These are phyloP conservation scores for Seriola quinqueradiata DNA, from an alignment of 2,113 vertebrate species.

Conservation along the genomic window DNA sequence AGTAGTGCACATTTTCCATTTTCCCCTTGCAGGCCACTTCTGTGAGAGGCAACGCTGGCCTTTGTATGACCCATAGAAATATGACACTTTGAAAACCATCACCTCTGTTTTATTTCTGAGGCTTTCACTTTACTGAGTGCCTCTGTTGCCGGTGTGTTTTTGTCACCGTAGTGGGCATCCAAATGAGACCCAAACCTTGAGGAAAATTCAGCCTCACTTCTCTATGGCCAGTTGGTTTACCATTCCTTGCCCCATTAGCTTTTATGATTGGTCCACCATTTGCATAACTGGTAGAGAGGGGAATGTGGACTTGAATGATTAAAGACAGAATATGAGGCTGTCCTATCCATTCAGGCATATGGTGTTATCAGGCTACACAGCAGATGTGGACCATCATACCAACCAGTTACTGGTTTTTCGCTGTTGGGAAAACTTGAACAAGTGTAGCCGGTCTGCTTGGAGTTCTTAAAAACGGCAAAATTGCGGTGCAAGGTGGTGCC, in stretches of 20 bases:
- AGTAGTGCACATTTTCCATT: constrained; percentile 53
- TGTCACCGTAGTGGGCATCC: constrained; percentile 46
- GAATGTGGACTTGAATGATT: constrained; percentile 59
- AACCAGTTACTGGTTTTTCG: constrained; percentile 28
- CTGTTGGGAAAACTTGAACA: constrained; percentile 52
- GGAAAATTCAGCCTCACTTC: constrained; percentile 37
- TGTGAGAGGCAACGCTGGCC: constrained; percentile 53
- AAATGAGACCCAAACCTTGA: constrained; percentile 65
- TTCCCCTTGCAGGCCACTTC: constrained; percentile 45
- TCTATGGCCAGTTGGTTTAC: constrained; percentile 65
- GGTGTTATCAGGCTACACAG: constrained; percentile 49
- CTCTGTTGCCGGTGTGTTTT: constrained; percentile 54
- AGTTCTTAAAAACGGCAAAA: background rate
- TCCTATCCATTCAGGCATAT: constrained; percentile 40
- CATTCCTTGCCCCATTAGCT: constrained; percentile 69
- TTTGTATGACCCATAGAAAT: constrained; percentile 70
- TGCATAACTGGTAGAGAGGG: constrained; percentile 64
- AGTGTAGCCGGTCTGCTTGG: constrained; percentile 3
- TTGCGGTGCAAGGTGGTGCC: background rate
- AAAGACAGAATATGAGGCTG: constrained; percentile 53
- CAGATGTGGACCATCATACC: constrained; percentile 51
- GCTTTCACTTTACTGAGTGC: constrained; percentile 39
- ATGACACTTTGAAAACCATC: constrained; percentile 65
- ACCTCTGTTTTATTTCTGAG: constrained; percentile 50
- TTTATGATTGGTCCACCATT: constrained; percentile 69